Conservation (phyloP, 2,113 vertebrate species). For the Orycteropus afer region DNA sequence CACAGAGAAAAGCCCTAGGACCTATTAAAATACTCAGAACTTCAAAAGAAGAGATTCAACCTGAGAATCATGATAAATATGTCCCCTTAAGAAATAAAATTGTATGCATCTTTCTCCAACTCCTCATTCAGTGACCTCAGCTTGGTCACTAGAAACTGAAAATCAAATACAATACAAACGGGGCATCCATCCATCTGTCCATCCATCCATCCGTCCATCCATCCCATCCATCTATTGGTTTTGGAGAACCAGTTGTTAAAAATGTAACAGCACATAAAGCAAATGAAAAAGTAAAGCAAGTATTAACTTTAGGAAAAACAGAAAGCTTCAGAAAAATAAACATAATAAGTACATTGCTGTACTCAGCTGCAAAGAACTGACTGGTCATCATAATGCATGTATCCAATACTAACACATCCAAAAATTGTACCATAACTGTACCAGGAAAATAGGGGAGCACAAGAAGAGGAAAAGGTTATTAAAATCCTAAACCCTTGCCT, state of each 20-base stretch:
- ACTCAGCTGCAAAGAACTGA: neutral
- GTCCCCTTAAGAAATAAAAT: neutral
- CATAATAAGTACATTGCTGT: neutral
- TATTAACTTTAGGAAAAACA: slow-evolving; percentile 10
- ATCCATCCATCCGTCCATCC: neutral
- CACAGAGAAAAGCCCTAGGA: neutral
- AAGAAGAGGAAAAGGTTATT: neutral
- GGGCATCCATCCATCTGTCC: neutral
- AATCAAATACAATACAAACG: neutral
- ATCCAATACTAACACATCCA: neutral
- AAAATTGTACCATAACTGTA: neutral
- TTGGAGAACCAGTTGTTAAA: neutral
- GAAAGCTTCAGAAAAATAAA: neutral
- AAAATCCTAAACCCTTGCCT: neutral
- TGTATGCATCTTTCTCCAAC: neutral
- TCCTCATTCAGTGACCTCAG: neutral
- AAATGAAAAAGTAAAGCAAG: slow-evolving; percentile 16
- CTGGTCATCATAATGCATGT: neutral
- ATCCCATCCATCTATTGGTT: too few species aligned
- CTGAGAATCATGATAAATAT: neutral
- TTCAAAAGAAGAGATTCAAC: neutral
- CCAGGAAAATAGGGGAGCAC: neutral
- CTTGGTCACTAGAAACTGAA: neutral
- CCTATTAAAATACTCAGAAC: neutral
- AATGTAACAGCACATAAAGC: neutral